These are phyloP conservation scores for Epicauta chinensis DNA, from an alignment of 1,140 invertebrate genomes.

Conservation along the genomic window DNA sequence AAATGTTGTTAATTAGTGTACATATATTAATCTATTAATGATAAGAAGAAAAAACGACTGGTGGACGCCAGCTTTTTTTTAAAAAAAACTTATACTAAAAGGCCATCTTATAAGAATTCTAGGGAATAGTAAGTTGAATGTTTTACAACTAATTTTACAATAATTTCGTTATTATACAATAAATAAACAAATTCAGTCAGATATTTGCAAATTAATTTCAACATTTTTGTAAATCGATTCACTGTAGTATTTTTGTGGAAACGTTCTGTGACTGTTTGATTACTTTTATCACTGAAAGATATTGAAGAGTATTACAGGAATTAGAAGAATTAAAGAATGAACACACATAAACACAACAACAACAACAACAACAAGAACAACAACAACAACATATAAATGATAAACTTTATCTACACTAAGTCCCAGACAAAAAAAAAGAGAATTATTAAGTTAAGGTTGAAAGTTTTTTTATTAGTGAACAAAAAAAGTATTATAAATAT, in stretches of 20 bases:
- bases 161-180: no score
- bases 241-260: constrained; percentile 35
- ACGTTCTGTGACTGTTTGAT: constrained; percentile 34
- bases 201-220: constrained; percentile 24
- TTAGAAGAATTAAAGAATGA: constrained; percentile 4
- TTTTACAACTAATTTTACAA: no score
- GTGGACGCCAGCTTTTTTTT: no score
- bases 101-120: no score
- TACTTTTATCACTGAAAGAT: no score
- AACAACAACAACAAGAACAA: no score
- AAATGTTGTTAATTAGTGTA: no score
- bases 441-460: constrained; percentile 37
- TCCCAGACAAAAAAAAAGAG: constrained; percentile 16
- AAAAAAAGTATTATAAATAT: constrained; percentile 39
- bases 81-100: no score
- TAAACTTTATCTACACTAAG: constrained; percentile 36
- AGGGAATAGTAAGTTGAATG: no score
- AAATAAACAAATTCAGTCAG: constrained; percentile 20
- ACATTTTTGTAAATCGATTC: constrained; percentile 4
- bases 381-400: constrained; percentile 19
- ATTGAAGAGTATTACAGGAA: constrained; percentile 26
- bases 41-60: no score
- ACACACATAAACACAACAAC: no score
- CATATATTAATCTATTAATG: no score
- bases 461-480: constrained; percentile 40